These are phyloP conservation scores for Strix uralensis DNA, from an alignment of 2,113 vertebrate species.

Conservation along the genomic window DNA sequence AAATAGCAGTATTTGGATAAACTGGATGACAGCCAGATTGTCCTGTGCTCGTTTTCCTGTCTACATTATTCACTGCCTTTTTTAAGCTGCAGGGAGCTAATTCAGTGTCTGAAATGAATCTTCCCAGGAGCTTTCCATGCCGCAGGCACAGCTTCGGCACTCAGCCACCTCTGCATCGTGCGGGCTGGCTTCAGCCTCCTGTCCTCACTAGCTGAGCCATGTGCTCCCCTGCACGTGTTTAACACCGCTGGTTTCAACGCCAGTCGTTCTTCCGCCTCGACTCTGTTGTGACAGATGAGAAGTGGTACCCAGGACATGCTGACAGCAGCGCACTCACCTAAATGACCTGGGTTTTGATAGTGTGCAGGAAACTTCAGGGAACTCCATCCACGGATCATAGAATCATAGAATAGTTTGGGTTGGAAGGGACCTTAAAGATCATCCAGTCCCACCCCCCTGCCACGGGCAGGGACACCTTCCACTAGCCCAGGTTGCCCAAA, in stretches of 20 bases:
- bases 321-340: fast-evolving
- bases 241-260: fast-evolving
- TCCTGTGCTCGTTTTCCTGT: constrained; percentile 21
- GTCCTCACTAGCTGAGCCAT: fast-evolving
- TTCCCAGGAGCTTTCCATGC: neutral
- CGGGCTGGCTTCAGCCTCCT: neutral
- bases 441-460: too few species aligned
- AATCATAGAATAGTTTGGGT: too few species aligned
- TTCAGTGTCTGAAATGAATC: neutral
- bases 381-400: neutral
- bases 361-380: neutral
- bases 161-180: neutral
- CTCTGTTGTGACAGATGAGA: fast-evolving
- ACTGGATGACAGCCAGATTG: constrained; percentile 32
- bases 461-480: too few species aligned
- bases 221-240: neutral
- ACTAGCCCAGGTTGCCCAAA: too few species aligned
- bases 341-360: neutral
- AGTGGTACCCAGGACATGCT: neutral
- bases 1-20: constrained; percentile 66
- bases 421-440: too few species aligned
- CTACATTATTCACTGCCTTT: neutral
- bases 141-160: neutral
- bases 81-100: constrained; percentile 10
- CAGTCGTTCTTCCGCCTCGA: fast-evolving